These are phyloP conservation scores for Acanthiza pusilla DNA, from an alignment of 2,797 vertebrate genomes.

Conservation along the genomic window DNA sequence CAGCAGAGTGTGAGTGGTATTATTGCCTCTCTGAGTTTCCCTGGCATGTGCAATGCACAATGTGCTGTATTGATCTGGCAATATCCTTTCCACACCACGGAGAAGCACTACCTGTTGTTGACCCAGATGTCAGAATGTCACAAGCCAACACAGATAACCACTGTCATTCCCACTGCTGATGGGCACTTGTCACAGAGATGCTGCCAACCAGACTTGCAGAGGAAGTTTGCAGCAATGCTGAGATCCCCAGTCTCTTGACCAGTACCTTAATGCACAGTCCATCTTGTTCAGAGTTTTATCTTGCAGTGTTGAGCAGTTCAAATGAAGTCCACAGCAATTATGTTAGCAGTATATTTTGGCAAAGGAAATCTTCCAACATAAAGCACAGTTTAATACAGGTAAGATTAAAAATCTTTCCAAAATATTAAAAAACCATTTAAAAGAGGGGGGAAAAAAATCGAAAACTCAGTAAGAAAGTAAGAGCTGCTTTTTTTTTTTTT, in stretches of 20 bases:
- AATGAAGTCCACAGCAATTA: not conserved
- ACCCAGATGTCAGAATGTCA: not conserved
- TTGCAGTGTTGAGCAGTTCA: not conserved
- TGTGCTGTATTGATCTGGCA: not conserved
- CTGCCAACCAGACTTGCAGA: not conserved
- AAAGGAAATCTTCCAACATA: not conserved
- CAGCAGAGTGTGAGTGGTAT: not conserved
- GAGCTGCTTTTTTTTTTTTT: not conserved
- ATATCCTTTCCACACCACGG: not conserved
- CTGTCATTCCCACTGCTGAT: not conserved
- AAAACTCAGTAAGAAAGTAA: not conserved
- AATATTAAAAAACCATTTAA: not conserved
- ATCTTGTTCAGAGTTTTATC: not conserved
- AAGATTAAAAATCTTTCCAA: not conserved
- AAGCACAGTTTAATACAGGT: not conserved
- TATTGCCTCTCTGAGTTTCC: not conserved
- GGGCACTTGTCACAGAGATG: not conserved
- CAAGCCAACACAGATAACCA: not conserved
- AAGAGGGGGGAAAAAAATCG: rapidly evolving
- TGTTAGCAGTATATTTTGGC: not conserved
- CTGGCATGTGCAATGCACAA: rapidly evolving
- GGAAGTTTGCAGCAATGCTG: not conserved
- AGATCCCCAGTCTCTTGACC: not conserved
- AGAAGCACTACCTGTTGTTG: not conserved
- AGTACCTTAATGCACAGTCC: not conserved